Conservation (phyloP, 2,888 invertebrate genomes). For the Cylindroiulus punctatus region DNA sequence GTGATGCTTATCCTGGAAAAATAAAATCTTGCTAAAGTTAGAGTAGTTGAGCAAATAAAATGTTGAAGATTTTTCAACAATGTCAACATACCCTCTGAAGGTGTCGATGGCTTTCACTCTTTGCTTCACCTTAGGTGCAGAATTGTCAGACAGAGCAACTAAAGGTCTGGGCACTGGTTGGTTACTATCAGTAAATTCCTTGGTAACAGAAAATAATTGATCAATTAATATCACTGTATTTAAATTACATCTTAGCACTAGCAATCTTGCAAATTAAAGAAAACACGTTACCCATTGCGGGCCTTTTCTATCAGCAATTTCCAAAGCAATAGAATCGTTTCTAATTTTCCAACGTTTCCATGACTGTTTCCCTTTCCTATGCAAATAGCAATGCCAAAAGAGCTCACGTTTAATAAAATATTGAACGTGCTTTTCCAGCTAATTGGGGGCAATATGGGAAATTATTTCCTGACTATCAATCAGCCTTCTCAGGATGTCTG, state of each 20-base stretch:
- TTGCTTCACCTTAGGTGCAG: slow-evolving; percentile 60
- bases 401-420: not conserved
- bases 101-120: slow-evolving; percentile 78
- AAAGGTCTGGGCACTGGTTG: not conserved
- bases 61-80: too few relatives aligned
- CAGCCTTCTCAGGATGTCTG: too few relatives aligned
- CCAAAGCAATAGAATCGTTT: slow-evolving; percentile 1
- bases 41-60: not conserved
- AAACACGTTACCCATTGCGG: not conserved
- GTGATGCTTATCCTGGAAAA: slow-evolving; percentile 68
- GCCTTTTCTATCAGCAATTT: slow-evolving; percentile 5
- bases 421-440: not conserved
- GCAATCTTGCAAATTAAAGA: not conserved
- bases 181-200: not conserved
- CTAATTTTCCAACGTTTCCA: slow-evolving; percentile 6
- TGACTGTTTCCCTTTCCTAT: not conserved
- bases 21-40: not conserved
- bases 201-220: not conserved
- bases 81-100: slow-evolving; percentile 76
- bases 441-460: too few relatives aligned
- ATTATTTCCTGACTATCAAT: too few relatives aligned
- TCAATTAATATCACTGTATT: not conserved
- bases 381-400: not conserved
- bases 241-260: not conserved
- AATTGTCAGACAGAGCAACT: not conserved